Evolutionary conservation across 2,797 vertebrate species (phyloP).

Genomic region (Merluccius polli): DNA sequence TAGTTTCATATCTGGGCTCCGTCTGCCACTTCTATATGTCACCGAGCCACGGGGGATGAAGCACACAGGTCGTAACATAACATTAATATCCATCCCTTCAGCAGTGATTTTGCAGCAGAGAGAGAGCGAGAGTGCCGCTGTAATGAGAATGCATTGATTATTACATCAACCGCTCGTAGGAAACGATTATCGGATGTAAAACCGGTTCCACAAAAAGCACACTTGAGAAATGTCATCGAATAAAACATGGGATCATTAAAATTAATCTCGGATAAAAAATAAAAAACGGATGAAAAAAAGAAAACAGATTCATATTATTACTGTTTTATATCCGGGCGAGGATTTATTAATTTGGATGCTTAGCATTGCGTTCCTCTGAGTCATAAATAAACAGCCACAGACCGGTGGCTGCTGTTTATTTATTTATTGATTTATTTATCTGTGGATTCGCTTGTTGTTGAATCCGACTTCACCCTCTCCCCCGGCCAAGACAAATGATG

Average conservation of each 20-base stretch:
- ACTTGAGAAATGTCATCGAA: not conserved
- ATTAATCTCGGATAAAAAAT: too few relatives aligned
- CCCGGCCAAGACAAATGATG: constrained; percentile 17
- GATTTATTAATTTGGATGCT: not conserved
- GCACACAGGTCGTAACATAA: not conserved
- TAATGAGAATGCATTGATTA: constrained; percentile 56
- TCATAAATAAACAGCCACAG: too few relatives aligned
- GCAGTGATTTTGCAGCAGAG: constrained; percentile 45
- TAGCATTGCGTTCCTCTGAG: not conserved
- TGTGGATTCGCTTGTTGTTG: constrained; percentile 25
- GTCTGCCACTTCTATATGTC: not conserved
- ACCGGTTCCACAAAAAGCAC: not conserved
- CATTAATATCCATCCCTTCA: not conserved
- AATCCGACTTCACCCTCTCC: too few relatives aligned
- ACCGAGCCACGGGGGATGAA: not conserved
- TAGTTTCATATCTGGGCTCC: not conserved
- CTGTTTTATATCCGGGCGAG: not conserved
- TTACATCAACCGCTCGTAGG: not conserved
- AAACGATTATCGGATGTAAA: not conserved
- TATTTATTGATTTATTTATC: not conserved
- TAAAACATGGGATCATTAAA: not conserved
- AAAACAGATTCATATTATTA: not conserved
- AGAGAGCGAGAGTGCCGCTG: constrained; percentile 44
- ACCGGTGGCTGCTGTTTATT: not conserved
- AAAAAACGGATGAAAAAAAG: too few relatives aligned